Conservation (phyloP, 2,113 vertebrate genomes). For the Thermophis baileyi region DNA sequence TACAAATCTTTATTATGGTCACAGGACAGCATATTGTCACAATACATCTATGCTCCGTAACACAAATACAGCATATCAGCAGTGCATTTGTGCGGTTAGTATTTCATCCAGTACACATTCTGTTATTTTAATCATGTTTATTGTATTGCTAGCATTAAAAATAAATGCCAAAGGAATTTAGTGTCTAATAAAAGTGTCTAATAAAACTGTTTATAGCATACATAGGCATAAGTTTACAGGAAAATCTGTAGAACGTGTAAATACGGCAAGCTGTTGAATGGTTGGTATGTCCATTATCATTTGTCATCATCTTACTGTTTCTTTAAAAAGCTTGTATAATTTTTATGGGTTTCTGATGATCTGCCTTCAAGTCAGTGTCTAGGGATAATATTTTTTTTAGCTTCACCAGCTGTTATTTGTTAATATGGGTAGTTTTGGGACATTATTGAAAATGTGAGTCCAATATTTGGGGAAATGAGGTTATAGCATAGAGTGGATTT, state of each 20-base stretch:
- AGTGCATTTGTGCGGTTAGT: neutral
- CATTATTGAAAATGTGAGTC: neutral
- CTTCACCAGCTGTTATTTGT: neutral
- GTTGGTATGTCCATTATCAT: neutral
- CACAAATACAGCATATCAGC: neutral
- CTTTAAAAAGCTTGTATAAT: neutral
- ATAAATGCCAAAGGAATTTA: neutral
- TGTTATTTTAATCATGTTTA: slow-evolving; percentile 1
- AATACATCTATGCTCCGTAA: neutral
- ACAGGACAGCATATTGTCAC: neutral
- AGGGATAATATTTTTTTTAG: neutral
- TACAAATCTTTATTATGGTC: neutral
- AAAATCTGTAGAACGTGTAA: neutral
- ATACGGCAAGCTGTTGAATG: neutral
- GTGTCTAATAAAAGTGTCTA: neutral
- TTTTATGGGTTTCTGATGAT: neutral
- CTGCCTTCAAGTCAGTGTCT: neutral
- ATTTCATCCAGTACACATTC: neutral
- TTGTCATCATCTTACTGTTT: neutral
- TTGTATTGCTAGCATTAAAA: neutral
- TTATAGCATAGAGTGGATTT: neutral
- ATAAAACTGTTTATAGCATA: neutral
- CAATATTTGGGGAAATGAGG: neutral
- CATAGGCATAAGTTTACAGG: neutral
- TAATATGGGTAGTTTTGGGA: neutral